phyloP scores from a whole-genome alignment of 2,113 vertebrate species.

The Dipodomys ordii region DNA sequence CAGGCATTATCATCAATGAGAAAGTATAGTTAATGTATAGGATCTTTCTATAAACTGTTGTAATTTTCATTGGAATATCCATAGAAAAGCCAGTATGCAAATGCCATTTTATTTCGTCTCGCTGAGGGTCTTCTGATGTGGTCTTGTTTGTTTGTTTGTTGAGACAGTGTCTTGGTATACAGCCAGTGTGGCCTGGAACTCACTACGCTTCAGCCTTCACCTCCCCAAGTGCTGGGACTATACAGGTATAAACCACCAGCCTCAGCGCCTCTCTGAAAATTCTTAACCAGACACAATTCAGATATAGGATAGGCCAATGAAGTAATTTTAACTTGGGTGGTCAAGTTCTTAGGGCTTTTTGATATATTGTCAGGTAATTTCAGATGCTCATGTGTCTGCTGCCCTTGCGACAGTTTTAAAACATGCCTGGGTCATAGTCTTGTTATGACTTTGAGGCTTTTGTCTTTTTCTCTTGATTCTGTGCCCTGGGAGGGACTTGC shows the following conservation, averaged over 20 bases:
- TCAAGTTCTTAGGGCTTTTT: background rate
- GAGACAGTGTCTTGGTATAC: too few relatives aligned
- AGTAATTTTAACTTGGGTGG: background rate
- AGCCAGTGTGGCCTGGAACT: too few relatives aligned
- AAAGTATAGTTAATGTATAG: background rate
- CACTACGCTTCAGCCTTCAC: too few relatives aligned
- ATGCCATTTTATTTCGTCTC: background rate
- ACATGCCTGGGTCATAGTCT: background rate
- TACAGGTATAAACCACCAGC: too few relatives aligned
- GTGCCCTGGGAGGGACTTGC: background rate
- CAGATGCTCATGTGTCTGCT: background rate
- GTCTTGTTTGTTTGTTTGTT: background rate
- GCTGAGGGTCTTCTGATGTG: background rate
- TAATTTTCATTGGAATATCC: background rate
- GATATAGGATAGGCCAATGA: background rate
- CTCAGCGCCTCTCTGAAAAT: background rate
- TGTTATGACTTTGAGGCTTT: background rate
- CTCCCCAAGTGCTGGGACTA: too few relatives aligned
- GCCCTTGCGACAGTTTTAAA: background rate
- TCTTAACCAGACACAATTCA: background rate
- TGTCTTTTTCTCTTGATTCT: background rate
- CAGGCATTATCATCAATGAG: background rate
- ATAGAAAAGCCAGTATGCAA: background rate
- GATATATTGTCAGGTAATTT: background rate
- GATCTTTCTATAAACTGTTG: background rate